These are phyloP conservation scores for Branchipolynoe longqiensis DNA, from an alignment of 2,888 invertebrate species.

Conservation along the genomic window DNA sequence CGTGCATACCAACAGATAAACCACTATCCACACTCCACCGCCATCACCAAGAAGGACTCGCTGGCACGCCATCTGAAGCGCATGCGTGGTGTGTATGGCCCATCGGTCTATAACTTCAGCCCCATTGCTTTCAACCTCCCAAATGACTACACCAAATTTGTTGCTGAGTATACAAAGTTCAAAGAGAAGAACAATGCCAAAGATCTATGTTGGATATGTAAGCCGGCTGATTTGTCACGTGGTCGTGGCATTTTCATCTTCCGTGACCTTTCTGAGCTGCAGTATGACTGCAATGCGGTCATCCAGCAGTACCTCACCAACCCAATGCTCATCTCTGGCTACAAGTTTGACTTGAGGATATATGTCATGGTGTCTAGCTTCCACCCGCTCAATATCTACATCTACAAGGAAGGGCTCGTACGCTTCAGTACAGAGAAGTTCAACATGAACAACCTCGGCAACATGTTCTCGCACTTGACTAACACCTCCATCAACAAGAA, in stretches of 20 bases:
- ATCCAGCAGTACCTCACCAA: slow-evolving; percentile 85
- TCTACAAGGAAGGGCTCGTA: slow-evolving; percentile 78
- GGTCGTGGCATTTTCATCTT: slow-evolving; percentile 92
- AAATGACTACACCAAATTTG: slow-evolving; percentile 91
- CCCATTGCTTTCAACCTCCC: slow-evolving; percentile 91
- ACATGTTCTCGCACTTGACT: slow-evolving; percentile 79
- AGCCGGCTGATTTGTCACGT: slow-evolving; percentile 92
- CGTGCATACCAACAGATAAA: slow-evolving; percentile 84
- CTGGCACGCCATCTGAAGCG: slow-evolving; percentile 88
- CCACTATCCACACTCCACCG: slow-evolving; percentile 88
- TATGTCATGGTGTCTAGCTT: slow-evolving; percentile 79
- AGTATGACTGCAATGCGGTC: slow-evolving; percentile 89
- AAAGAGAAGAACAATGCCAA: slow-evolving; percentile 72
- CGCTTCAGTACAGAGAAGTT: slow-evolving; percentile 92
- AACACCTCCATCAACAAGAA: slow-evolving; percentile 80
- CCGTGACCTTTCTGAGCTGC: slow-evolving; percentile 84
- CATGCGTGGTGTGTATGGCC: slow-evolving; percentile 91
- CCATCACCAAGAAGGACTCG: slow-evolving; percentile 92
- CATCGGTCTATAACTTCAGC: slow-evolving; percentile 89
- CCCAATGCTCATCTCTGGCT: slow-evolving; percentile 79
- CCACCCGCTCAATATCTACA: slow-evolving; percentile 77
- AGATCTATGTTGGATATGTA: slow-evolving; percentile 88
- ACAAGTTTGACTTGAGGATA: slow-evolving; percentile 80
- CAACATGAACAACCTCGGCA: slow-evolving; percentile 82
- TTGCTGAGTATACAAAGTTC: slow-evolving; percentile 86